Conservation (phyloP, 2,113 vertebrate genomes). For the Nicator chloris region DNA sequence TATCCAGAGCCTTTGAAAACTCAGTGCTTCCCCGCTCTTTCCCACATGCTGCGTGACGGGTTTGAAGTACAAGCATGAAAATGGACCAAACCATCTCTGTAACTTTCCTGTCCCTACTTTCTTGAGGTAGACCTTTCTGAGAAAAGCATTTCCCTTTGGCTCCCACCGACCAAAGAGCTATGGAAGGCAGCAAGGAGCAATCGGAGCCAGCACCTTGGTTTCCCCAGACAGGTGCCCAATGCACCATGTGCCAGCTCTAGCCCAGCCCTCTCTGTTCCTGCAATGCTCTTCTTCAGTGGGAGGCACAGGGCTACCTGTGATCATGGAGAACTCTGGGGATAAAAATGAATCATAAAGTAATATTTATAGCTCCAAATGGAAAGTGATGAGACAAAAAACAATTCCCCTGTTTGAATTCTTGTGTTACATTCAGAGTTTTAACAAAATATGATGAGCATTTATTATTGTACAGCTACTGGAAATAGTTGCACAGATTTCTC, state of each 20-base stretch:
- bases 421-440: neutral
- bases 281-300: neutral
- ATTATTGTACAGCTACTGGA: neutral
- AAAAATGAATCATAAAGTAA: neutral
- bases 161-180: neutral
- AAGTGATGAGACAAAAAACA: neutral
- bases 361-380: neutral
- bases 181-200: neutral
- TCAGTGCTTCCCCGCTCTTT: neutral
- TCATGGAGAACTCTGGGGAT: neutral
- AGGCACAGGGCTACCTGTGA: neutral
- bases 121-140: neutral
- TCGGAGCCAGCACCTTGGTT: fast-evolving
- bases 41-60: fast-evolving
- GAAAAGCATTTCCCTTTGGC: neutral
- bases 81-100: neutral
- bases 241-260: neutral
- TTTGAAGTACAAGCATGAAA: neutral
- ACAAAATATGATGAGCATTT: neutral
- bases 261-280: neutral
- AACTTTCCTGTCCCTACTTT: neutral
- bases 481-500: neutral
- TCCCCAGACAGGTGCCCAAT: fast-evolving
- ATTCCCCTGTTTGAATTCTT: neutral
- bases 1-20: neutral